Evolutionary conservation across 2,797 vertebrate species (phyloP), one percentile per base, ranked within the genome.

Genomic region (Trichosurus vulpecula): DNA sequence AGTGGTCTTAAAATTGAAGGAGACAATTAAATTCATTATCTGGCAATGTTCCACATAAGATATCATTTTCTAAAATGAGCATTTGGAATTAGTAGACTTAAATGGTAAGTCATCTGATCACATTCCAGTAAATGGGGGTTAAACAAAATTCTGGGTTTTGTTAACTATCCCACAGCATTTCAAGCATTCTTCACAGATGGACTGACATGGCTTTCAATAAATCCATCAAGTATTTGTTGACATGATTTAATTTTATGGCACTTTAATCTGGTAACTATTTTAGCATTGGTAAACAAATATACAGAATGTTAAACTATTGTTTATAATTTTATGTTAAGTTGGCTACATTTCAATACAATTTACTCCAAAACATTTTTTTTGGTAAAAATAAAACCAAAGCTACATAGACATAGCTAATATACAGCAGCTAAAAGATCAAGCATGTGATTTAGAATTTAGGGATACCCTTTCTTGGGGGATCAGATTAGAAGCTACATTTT

Each of bases 61-160:
- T 1, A 29, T 52, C 6, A 91, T 90, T 92, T 92, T 87, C 51
- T 90, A 12, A 61, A 10, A 61, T 30, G 16, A 54, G 1, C 16
- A 93, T 92, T 52, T 92, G 14, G 16, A 94, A 41, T 55, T 74
- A 90, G 3, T 52, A n/a, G 3, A 81, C 0, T 90, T 89, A 0
- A 92, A 13, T 52, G 9, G 3, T 51, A 27, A 30, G 5, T 14
- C 55, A 92, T 58, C 47, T 92, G 31, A 54, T 57, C 27, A 87
- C 25, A 91, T 11, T 92, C 92, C 89, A 30, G 14, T 90, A 30
- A 74, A 52, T 25, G 51, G 10, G 13, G 0, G 89, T 58, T 74
- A 90, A 95, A 91, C 53, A 54, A 89, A 74, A 25, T 92, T 41
- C 30, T 56, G 3, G 89, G 16, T 96, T 93, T 92, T 55, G 19